These are phyloP conservation scores for Macrotrachela quadricornifera DNA, from an alignment of 1,140 invertebrate species.

Conservation along the genomic window DNA sequence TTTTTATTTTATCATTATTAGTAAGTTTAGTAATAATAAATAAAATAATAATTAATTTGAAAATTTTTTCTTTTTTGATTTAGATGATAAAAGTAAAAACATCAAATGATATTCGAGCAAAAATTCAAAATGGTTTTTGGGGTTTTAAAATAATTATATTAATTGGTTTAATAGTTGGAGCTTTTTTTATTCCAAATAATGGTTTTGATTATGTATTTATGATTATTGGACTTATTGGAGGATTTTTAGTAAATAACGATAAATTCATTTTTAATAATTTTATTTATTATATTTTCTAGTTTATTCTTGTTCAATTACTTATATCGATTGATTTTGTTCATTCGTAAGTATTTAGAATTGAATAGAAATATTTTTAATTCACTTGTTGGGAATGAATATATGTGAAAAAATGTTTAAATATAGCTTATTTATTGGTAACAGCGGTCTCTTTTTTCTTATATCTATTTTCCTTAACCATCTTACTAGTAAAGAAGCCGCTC, in stretches of 20 bases:
- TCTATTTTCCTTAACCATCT: too few relatives aligned
- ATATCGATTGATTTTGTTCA: conserved; percentile 7
- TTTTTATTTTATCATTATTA: neutral
- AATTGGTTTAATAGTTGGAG: conserved; percentile 71
- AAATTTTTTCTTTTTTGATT: neutral
- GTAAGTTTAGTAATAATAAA: too few relatives aligned
- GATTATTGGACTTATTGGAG: conserved; percentile 30
- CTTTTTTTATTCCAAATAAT: conserved; percentile 73
- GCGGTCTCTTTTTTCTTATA: too few relatives aligned
- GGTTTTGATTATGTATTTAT: conserved; percentile 35
- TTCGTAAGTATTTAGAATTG: too few relatives aligned
- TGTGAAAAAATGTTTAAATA: too few relatives aligned
- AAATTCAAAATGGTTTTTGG: conserved; percentile 99
- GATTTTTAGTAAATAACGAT: conserved; percentile 47
- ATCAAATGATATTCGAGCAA: conserved; percentile 66
- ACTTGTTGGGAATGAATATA: too few relatives aligned
- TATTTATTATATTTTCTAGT: neutral
- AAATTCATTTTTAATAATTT: too few relatives aligned
- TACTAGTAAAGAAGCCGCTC: too few relatives aligned
- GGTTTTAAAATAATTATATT: conserved; percentile 83
- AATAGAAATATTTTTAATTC: too few relatives aligned
- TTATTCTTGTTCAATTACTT: conserved; percentile 7
- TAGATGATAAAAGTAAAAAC: conserved; percentile 24
- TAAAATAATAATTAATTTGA: too few relatives aligned
- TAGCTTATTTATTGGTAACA: too few relatives aligned